phyloP scores from a whole-genome alignment of 2,113 vertebrate genomes.

The Numida meleagris region DNA sequence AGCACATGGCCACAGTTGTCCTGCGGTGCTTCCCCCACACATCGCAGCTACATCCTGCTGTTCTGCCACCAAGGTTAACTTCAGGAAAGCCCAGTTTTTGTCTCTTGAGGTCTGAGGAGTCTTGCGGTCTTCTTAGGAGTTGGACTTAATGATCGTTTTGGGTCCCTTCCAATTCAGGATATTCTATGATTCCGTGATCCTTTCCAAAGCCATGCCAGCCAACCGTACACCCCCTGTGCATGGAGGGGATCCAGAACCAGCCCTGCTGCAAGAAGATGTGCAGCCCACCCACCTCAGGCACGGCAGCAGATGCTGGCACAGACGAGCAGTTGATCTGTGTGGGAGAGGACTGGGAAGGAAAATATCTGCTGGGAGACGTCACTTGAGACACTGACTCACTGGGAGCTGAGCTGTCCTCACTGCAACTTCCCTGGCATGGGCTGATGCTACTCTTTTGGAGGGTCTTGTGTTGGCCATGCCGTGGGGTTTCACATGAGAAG shows the following conservation, averaged over 20 bases:
- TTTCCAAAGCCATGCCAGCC: no score
- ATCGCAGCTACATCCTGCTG: neutral
- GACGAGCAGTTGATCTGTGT: neutral
- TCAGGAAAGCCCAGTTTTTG: neutral
- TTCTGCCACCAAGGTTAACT: neutral
- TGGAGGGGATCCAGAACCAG: neutral
- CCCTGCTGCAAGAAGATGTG: neutral
- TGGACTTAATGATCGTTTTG: no score
- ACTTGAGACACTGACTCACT: neutral
- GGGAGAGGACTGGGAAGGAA: neutral
- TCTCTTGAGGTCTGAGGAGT: neutral
- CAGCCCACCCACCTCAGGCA: neutral
- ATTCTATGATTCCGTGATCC: no score
- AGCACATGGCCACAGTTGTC: fast-evolving
- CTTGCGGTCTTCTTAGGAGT: no score
- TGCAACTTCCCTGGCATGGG: neutral
- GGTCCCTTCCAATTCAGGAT: no score
- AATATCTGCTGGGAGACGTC: neutral
- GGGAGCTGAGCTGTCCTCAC: neutral
- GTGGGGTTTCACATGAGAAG: neutral
- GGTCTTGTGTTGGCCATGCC: neutral
- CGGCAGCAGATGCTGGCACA: fast-evolving
- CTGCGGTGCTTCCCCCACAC: neutral
- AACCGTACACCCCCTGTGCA: fast-evolving
- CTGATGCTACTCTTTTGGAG: neutral